Base-by-base conservation (phyloP, 2,797 vertebrate species). In the Oryzias dopingdopingensis region DNA sequence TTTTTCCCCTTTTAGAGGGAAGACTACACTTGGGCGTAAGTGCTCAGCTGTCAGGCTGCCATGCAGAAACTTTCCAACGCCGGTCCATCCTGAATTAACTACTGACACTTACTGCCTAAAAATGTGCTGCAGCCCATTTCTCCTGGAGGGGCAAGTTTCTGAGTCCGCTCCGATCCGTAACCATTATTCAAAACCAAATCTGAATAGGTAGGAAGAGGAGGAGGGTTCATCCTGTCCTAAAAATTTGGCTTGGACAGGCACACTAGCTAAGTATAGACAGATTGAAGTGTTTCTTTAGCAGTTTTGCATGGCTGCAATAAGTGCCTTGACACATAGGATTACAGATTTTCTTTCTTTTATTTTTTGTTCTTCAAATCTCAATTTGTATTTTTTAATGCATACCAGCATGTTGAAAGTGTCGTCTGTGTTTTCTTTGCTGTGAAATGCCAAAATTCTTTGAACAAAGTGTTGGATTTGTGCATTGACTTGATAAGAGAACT, bases 251-350 rank as follows among this genome's bases (percentile, higher is more conserved):
- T 4, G 62, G 53, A 63, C 74, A 73, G 81, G 52, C 65, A 67
- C 77, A 65, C 65, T 52, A 65, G 67, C 4, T n/a, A 77, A 67
- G 53, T 32, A 23, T 51, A 52, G 45, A 46, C 20, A 37, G 56
- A 77, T 70, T 29, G 14, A 52, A 69, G 64, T 77, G 77, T 73
- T 74, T 80, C 43, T 79, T 87, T 86, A 83, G 82, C 83, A 79
- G 32, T 82, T 87, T 67, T 79, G 68, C 75, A 52, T 56, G 50
- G 53, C 49, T 80, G 58, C 50, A 43, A 70, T 52, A 72, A 51
- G 44, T 61, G 47, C 22, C 59, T 64, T 26, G 37, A 78, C 20
- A 22, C 47, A 63, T 40, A 51, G 68, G 49, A 60, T 46, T 26
- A 45, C 42, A 42, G 42, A 42, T 15, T n/a, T 42, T 42, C 20